Evolutionary conservation across 2,888 invertebrate genomes (phyloP).

Genomic region (Prosopocoilus inquinatus): DNA sequence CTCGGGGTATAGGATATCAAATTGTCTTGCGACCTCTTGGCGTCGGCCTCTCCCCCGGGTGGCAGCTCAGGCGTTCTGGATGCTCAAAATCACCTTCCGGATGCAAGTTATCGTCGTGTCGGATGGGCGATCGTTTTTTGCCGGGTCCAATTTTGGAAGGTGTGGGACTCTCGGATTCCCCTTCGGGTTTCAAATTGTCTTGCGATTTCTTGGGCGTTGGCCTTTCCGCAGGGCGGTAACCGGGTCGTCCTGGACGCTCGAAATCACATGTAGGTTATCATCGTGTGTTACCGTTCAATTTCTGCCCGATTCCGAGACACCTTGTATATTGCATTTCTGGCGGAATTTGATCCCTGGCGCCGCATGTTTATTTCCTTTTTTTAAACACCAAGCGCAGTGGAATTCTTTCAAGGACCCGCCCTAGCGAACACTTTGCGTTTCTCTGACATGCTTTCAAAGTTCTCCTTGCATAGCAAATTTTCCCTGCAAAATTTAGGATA

Average conservation of each 20-base stretch:
- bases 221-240: conserved; percentile 51
- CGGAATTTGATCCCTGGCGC: no score
- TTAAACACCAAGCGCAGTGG: no score
- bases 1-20: conserved; percentile 54
- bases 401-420: no score
- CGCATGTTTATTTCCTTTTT: no score
- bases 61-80: conserved; percentile 46
- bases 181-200: no score
- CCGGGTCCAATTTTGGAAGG: conserved; percentile 51
- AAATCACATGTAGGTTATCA: conserved; percentile 52
- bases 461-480: no score
- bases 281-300: no score
- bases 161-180: conserved; percentile 43
- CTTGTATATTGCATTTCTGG: no score
- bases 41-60: conserved; percentile 51
- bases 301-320: no score
- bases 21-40: conserved; percentile 57
- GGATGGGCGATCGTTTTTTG: conserved; percentile 53
- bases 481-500: no score
- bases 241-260: conserved; percentile 45
- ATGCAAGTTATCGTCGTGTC: conserved; percentile 51
- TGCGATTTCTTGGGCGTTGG: conserved; percentile 55
- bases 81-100: conserved; percentile 48
- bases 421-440: no score
- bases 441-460: no score